phyloP scores from a whole-genome alignment of 2,888 invertebrate species.

The Tenthredo notha region DNA sequence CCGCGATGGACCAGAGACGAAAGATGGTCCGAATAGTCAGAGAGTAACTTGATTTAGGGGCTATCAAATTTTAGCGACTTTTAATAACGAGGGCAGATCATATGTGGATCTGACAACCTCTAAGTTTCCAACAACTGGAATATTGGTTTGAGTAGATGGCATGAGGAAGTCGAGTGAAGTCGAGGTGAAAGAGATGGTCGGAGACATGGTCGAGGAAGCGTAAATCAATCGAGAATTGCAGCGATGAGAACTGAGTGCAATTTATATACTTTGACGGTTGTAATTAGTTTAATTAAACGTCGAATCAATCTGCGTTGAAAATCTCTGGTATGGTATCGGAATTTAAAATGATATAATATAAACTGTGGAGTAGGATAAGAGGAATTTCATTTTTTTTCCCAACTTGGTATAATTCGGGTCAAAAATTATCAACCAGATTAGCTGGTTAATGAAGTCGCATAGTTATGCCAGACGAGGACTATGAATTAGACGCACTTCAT shows the following conservation, averaged over 20 bases:
- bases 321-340: slow-evolving; percentile 33
- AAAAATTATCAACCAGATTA: slow-evolving; percentile 52
- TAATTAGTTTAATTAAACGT: slow-evolving; percentile 51
- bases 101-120: background rate
- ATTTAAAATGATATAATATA: background rate
- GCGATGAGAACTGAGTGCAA: slow-evolving; percentile 7
- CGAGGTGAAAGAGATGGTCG: slow-evolving; percentile 33
- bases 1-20: background rate
- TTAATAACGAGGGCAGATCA: background rate
- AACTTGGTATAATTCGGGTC: slow-evolving; percentile 16
- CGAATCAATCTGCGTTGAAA: slow-evolving; percentile 35
- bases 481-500: slow-evolving; percentile 49
- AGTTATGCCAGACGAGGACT: slow-evolving; percentile 39
- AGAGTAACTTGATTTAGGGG: background rate
- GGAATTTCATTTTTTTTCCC: background rate
- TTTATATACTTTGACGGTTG: slow-evolving; percentile 47
- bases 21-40: background rate
- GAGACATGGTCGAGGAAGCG: slow-evolving; percentile 29
- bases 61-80: background rate
- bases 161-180: slow-evolving; percentile 25
- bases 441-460: slow-evolving; percentile 52
- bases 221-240: slow-evolving; percentile 43
- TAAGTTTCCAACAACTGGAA: background rate
- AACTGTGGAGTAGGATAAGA: background rate
- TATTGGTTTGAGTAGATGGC: background rate